These are phyloP conservation scores for Cinara cedri DNA, from an alignment of 2,888 invertebrate genomes.

Conservation along the genomic window DNA sequence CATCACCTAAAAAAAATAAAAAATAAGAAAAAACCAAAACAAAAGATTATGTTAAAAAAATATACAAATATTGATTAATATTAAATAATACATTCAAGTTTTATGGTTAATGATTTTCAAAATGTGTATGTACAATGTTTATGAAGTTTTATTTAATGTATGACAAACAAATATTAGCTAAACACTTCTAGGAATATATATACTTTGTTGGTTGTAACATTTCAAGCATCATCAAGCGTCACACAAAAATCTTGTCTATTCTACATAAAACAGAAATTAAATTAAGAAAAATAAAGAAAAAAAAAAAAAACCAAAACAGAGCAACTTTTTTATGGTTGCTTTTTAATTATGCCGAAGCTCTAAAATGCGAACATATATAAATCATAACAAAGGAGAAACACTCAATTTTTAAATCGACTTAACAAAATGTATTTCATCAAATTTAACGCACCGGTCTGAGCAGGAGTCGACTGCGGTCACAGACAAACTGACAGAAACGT, in stretches of 20 bases:
- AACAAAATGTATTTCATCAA: slow-evolving; percentile 55
- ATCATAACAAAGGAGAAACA: slow-evolving; percentile 57
- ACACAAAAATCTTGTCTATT: slow-evolving; percentile 54
- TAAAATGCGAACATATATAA: slow-evolving; percentile 60
- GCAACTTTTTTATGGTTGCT: slow-evolving; percentile 60
- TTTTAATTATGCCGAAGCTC: slow-evolving; percentile 59
- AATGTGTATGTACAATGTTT: slow-evolving; percentile 47
- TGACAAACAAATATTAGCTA: slow-evolving; percentile 41
- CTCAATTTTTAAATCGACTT: slow-evolving; percentile 45
- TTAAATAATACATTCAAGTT: slow-evolving; percentile 21
- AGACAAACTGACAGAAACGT: slow-evolving; percentile 92
- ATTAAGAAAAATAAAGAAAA: slow-evolving; percentile 39
- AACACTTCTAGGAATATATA: slow-evolving; percentile 37
- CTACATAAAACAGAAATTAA: slow-evolving; percentile 50
- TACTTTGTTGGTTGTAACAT: slow-evolving; percentile 48
- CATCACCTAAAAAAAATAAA: slow-evolving; percentile 72
- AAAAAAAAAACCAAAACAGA: slow-evolving; percentile 55
- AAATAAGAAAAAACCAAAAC: slow-evolving; percentile 61
- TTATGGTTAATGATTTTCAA: slow-evolving; percentile 50
- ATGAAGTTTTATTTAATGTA: slow-evolving; percentile 31
- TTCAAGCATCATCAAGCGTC: slow-evolving; percentile 54
- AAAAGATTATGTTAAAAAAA: slow-evolving; percentile 61
- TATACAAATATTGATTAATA: slow-evolving; percentile 1
- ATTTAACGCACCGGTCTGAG: slow-evolving; percentile 86
- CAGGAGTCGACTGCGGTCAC: slow-evolving; percentile 95